Evolutionary conservation across 2,888 invertebrate genomes (phyloP).

Genomic region (Cheilosia scutellata): DNA sequence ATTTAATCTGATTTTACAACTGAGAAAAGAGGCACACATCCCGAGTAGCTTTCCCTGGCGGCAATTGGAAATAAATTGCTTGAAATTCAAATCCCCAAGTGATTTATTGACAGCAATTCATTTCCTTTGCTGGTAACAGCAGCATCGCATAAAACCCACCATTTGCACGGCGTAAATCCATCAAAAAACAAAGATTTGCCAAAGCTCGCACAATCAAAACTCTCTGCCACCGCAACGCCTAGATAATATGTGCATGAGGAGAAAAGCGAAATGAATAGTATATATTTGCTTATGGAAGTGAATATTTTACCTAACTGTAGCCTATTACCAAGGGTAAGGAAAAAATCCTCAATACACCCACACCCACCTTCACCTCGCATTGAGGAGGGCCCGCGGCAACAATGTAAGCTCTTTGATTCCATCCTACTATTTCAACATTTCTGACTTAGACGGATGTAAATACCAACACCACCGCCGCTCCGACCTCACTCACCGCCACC

Average conservation of each 20-base stretch:
- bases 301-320: slow-evolving; percentile 40
- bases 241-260: slow-evolving; percentile 18
- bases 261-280: slow-evolving; percentile 11
- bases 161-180: slow-evolving; percentile 28
- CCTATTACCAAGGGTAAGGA: slow-evolving; percentile 14
- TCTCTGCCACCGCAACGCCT: slow-evolving; percentile 33
- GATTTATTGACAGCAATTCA: slow-evolving; percentile 70
- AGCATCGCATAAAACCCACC: background rate
- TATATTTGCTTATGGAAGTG: slow-evolving; percentile 1
- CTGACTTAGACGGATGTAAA: slow-evolving; percentile 46
- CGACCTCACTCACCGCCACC: background rate
- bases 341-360: slow-evolving; percentile 4
- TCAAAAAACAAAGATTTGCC: slow-evolving; percentile 43
- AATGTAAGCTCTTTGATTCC: slow-evolving; percentile 56
- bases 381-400: slow-evolving; percentile 29
- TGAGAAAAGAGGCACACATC: slow-evolving; percentile 32
- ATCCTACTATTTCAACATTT: slow-evolving; percentile 30
- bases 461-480: slow-evolving; percentile 25
- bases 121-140: slow-evolving; percentile 26
- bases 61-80: slow-evolving; percentile 69
- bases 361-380: background rate
- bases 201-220: slow-evolving; percentile 42
- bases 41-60: slow-evolving; percentile 28
- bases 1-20: slow-evolving; percentile 57
- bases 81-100: slow-evolving; percentile 61